Evolutionary conservation across 2,113 vertebrate species (phyloP).

Genomic region (Alethe castanea): DNA sequence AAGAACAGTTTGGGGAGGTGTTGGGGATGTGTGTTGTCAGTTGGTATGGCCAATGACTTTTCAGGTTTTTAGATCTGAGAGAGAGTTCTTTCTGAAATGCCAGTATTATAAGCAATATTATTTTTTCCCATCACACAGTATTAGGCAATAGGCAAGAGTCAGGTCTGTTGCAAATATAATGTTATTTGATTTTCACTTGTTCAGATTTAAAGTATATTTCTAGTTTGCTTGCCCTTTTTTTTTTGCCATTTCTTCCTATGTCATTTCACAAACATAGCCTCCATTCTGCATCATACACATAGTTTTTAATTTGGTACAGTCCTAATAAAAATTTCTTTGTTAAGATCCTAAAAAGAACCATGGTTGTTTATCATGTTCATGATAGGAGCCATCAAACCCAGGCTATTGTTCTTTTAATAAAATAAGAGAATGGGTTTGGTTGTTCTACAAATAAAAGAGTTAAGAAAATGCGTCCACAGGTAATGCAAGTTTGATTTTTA

Average conservation of each 20-base stretch:
- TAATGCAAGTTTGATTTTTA: conserved; percentile 32
- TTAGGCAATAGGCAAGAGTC: not conserved
- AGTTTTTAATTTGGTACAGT: not conserved
- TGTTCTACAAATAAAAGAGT: not conserved
- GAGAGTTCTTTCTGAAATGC: not conserved
- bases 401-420: not conserved
- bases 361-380: not conserved
- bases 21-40: not conserved
- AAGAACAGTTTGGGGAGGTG: rapidly evolving
- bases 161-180: not conserved
- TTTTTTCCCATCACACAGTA: no score
- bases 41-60: not conserved
- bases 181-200: not conserved
- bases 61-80: not conserved
- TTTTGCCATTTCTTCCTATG: not conserved
- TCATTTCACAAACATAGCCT: not conserved
- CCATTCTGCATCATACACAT: not conserved
- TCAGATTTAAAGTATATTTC: not conserved
- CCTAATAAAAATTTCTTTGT: not conserved
- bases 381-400: not conserved
- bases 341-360: not conserved
- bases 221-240: not conserved
- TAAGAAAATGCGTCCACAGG: not conserved
- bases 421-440: not conserved
- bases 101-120: not conserved